Conservation (phyloP, 2,797 vertebrate species). For the Etheostoma perlongum region DNA sequence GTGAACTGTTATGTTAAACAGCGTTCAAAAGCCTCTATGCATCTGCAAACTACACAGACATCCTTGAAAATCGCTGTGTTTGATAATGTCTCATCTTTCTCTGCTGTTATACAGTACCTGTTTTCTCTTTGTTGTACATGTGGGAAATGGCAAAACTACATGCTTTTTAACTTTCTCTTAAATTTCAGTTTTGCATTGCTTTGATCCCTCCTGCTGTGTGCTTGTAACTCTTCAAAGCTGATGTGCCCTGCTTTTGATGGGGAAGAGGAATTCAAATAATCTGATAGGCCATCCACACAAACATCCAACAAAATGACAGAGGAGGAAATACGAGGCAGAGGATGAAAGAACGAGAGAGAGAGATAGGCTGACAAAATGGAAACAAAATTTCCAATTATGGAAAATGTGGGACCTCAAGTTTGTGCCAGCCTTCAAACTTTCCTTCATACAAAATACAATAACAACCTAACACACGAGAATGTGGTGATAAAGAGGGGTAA, state of each 20-base stretch:
- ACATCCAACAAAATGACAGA: conserved; percentile 66
- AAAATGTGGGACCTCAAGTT: conserved; percentile 53
- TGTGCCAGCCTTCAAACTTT: conserved; percentile 65
- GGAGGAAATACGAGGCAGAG: conserved; percentile 55
- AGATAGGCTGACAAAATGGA: conserved; percentile 70
- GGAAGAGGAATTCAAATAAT: conserved; percentile 77
- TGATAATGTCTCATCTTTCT: conserved; percentile 74
- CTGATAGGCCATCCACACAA: conserved; percentile 74
- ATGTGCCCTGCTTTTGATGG: conserved; percentile 78
- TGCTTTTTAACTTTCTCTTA: conserved; percentile 78
- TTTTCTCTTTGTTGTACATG: conserved; percentile 78
- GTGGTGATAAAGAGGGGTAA: conserved; percentile 46
- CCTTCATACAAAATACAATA: conserved; percentile 56
- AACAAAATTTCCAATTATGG: conserved; percentile 76
- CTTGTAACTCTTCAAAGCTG: conserved; percentile 83
- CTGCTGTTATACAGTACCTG: conserved; percentile 65
- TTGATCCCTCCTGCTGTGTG: conserved; percentile 77
- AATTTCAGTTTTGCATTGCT: conserved; percentile 81
- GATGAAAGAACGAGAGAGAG: conserved; percentile 66
- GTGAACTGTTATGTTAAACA: conserved; percentile 56
- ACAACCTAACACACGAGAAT: conserved; percentile 23
- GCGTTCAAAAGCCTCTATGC: conserved; percentile 65
- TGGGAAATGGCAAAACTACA: conserved; percentile 78
- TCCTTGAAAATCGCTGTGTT: conserved; percentile 65
- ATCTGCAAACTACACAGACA: conserved; percentile 51